Base-by-base conservation (phyloP, 1,140 invertebrate genomes). In the Bicyclus anynana region DNA sequence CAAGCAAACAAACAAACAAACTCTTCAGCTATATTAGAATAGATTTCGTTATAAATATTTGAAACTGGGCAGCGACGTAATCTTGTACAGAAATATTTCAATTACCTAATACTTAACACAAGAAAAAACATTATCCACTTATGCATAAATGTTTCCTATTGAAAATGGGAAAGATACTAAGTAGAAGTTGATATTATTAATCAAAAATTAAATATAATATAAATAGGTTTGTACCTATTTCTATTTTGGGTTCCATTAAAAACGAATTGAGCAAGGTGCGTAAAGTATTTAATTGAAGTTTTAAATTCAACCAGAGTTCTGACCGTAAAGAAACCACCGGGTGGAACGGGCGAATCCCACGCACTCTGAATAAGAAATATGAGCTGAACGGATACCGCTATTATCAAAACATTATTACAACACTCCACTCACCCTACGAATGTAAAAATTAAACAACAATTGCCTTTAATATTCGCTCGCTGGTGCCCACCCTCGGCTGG, bases 371-470 rank as follows among this genome's bases (percentile, higher is more conserved):
- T 86, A 84, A 85, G 84, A 85, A 87, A 87, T 80, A 86, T 78
- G 84, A 87, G 68, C 80, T 73, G 77, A 84, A 87, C 80, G 81
- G 82, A 87, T 84, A 86, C 78, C 72, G 66, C 83, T 82, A 87
- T 87, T 87, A 87, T 87, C 82, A 86, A 85, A 87, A 87, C 81
- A 84, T 85, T 87, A 87, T 86, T 87, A 87, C 82, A 87, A 84
- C 84, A 87, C 84, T 87, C 80, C 62, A 84, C 77, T 77, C 77
- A 71, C 82, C 84, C 84, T 79, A 79, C 81, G 40, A 82, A 81
- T 82, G 83, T 85, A 84, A 87, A 87, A 87, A 87, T 87, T 87
- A 84, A 87, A 87, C 84, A 87, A 87, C 84, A 87, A 87, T 87
- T 86, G 84, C 84, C 83, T 87, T 86, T 87, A 87, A 87, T 87